Evolutionary conservation across 2,797 vertebrate genomes (phyloP).

Genomic region (Margarornis squamiger): DNA sequence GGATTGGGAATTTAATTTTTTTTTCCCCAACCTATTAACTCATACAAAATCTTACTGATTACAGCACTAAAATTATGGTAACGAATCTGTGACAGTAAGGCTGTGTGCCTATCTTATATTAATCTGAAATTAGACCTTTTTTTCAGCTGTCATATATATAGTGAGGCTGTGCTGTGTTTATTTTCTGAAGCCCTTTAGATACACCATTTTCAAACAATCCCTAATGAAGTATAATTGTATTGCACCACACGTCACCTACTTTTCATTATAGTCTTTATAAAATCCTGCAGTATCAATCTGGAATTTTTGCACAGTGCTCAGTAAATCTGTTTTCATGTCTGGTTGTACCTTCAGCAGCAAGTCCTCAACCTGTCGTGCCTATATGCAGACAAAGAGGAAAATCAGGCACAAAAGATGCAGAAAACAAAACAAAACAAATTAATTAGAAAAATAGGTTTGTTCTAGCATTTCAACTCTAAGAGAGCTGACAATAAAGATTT

Average conservation of each 20-base stretch:
- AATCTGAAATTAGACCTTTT: neutral
- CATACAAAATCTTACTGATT: neutral
- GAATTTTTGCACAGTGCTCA: constrained; percentile 74
- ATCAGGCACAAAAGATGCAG: neutral
- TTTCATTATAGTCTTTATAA: constrained; percentile 77
- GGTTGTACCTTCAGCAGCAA: constrained; percentile 80
- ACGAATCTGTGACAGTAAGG: neutral
- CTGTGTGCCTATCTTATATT: neutral
- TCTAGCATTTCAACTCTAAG: neutral
- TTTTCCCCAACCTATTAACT: neutral
- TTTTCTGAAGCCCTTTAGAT: neutral
- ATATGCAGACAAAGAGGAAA: neutral
- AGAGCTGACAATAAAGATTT: neutral
- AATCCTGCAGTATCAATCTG: constrained; percentile 71
- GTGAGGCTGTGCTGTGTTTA: neutral
- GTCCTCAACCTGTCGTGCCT: constrained; percentile 82
- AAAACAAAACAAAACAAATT: neutral
- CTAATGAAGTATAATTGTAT: neutral
- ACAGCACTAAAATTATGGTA: neutral
- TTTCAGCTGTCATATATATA: neutral
- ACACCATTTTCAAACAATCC: neutral
- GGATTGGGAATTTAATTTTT: neutral
- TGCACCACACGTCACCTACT: constrained; percentile 63
- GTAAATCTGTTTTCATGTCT: constrained; percentile 82
- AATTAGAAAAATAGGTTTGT: neutral